These are phyloP conservation scores for Notamacropus eugenii DNA, from an alignment of 2,797 vertebrate genomes.

Conservation along the genomic window DNA sequence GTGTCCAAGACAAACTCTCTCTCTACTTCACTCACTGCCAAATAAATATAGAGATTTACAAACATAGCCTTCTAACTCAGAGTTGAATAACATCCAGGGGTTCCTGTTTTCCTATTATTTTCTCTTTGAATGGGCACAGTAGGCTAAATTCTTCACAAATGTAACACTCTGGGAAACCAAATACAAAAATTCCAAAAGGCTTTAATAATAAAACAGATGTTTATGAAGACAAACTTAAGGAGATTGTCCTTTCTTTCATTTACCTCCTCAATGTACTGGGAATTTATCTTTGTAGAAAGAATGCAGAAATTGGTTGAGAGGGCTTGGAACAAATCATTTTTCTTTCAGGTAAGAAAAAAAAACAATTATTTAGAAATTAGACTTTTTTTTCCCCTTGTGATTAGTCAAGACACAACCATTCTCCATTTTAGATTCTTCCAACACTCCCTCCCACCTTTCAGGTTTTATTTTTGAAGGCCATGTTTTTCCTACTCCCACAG, in stretches of 20 bases:
- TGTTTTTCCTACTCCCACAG: not conserved
- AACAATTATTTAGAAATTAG: not conserved
- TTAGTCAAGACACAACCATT: not conserved
- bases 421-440: not conserved
- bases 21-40: not conserved
- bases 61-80: not conserved
- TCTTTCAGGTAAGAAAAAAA: not conserved
- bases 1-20: not conserved
- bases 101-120: not conserved
- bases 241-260: not conserved
- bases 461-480: not conserved
- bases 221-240: not conserved
- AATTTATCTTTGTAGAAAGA: not conserved
- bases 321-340: slow-evolving; percentile 8
- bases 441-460: not conserved
- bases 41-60: not conserved
- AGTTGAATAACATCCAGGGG: not conserved
- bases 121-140: not conserved
- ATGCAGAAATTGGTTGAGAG: not conserved
- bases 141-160: not conserved
- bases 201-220: not conserved
- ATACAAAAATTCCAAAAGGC: not conserved
- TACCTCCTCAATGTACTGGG: not conserved
- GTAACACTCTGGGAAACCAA: not conserved
- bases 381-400: fast-evolving